A percentile compares a stretch with the other conserved stretches of the same genome.
phyloP scores from a whole-genome alignment of 30 jellyfish, hydroid and myxozoan genomes.

The Clytia hemisphaerica region DNA sequence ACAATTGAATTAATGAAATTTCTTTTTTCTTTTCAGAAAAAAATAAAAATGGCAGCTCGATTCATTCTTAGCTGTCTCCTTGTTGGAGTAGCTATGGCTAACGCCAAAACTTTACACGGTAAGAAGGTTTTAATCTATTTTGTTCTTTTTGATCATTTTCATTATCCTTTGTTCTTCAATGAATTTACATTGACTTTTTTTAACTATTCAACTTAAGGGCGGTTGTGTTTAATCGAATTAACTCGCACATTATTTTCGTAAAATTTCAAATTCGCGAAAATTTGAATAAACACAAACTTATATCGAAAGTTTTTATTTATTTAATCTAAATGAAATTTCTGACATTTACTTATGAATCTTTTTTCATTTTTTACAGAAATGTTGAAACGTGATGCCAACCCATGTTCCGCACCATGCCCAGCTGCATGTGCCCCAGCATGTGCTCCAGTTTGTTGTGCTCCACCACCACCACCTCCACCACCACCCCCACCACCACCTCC shows the following conservation, averaged over 20 bases:
- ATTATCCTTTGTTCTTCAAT: too few relatives aligned
- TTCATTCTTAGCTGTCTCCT: conserved; percentile 34
- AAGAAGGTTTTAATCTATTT: too few relatives aligned
- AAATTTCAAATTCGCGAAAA: too few relatives aligned
- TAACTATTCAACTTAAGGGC: too few relatives aligned
- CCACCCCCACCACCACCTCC: conserved; percentile 98
- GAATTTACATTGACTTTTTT: too few relatives aligned
- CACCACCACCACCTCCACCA: conserved; percentile 89
- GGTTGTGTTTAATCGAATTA: too few relatives aligned
- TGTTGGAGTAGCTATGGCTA: conserved; percentile 42
- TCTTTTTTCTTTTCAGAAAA: background rate
- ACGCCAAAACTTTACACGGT: conserved; percentile 61
- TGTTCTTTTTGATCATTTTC: too few relatives aligned
- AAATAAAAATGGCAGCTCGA: conserved; percentile 48
- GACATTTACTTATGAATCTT: background rate
- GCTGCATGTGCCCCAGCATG: conserved; percentile 88
- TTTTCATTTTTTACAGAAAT: conserved; percentile 41
- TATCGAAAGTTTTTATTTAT: too few relatives aligned
- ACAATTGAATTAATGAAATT: too few relatives aligned
- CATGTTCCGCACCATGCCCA: conserved; percentile 47
- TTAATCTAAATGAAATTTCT: too few relatives aligned
- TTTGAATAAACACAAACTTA: too few relatives aligned
- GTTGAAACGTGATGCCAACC: conserved; percentile 78
- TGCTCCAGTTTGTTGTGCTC: conserved; percentile 80
- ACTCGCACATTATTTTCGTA: too few relatives aligned